Evolutionary conservation across 2,113 vertebrate species (phyloP).

Genomic region (Isurus oxyrinchus): DNA sequence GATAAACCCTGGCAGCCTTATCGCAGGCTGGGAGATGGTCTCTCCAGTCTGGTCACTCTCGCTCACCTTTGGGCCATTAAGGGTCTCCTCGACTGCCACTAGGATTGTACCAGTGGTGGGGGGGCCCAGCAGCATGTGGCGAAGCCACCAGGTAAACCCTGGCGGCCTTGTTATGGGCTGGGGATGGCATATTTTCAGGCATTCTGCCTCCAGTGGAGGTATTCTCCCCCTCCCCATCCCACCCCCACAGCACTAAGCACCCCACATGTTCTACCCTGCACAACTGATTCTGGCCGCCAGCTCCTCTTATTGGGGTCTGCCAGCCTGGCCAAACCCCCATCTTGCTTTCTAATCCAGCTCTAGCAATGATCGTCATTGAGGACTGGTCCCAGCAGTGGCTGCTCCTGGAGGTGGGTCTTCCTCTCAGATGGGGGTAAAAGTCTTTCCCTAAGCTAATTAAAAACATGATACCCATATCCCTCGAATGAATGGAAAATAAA

Average conservation of each 20-base stretch:
- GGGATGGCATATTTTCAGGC: not conserved
- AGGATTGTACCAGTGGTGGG: too few species aligned
- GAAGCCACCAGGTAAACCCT: not conserved
- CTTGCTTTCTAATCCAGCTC: too few species aligned
- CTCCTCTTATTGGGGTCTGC: too few species aligned
- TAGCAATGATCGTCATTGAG: too few species aligned
- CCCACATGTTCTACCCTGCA: too few species aligned
- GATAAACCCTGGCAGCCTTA: not conserved
- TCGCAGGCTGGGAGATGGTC: not conserved
- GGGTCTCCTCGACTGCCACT: not conserved
- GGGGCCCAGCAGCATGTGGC: not conserved
- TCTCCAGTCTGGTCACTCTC: not conserved
- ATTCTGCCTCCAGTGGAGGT: not conserved
- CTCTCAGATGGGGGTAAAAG: not conserved
- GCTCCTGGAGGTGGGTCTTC: not conserved
- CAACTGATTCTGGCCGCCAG: too few species aligned
- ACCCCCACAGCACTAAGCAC: too few species aligned
- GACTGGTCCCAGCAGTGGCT: too few species aligned
- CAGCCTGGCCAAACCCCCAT: too few species aligned
- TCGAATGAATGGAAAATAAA: not conserved
- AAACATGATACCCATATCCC: not conserved
- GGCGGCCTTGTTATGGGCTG: not conserved
- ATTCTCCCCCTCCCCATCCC: too few species aligned
- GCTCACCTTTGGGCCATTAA: not conserved
- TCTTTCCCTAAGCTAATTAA: not conserved